Base-by-base conservation (phyloP, 2,797 vertebrate species). In the Oreochromis mossambicus region DNA sequence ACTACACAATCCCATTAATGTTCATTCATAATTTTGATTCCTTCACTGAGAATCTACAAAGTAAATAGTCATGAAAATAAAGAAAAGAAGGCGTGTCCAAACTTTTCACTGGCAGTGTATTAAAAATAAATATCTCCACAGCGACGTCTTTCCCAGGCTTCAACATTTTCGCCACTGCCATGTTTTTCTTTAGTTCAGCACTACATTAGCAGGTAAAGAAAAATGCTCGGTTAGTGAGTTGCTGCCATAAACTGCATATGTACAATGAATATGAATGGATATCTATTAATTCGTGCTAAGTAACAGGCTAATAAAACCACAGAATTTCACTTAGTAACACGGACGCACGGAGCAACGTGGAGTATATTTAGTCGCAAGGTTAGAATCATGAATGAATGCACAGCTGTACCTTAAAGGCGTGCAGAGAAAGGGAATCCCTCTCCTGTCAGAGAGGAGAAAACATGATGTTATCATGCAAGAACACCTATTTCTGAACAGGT, bases 401-500 rank as follows among this genome's bases (percentile, higher is more conserved):
- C 21, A 78, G 73, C 78, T 85, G n/a, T 26, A 56, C 87, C 90
- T 88, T 87, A 78, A 76, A 87, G 83, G 81, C 81, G 81, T 4
- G 36, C 6, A 17, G 19, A 58, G 52, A 84, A 52, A 52, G 73
- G 54, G 61, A 86, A 77, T 81, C 54, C 61, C 41, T 79, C 55
- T 70, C 85, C 87, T 86, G 92, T 68, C 81, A 84, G 89, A 91
- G 82, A 86, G 73, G 86, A 78, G 41, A 85, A 86, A 83, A 75
- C 82, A 86, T 87, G 82, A 89, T 90, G 91, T 85, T 88, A 90
- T 86, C 83, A n/a, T 84, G 84, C 91, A 46, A 89, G 85, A 34
- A 88, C 81, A 87, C 81, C 70, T 75, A 90, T 86, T 88, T 86
- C 86, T 81, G 92, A 92, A 91, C 90, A 92, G 91, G 84, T 89